Evolutionary conservation across 2,113 vertebrate species (phyloP).

Genomic region (Lagopus leucura): DNA sequence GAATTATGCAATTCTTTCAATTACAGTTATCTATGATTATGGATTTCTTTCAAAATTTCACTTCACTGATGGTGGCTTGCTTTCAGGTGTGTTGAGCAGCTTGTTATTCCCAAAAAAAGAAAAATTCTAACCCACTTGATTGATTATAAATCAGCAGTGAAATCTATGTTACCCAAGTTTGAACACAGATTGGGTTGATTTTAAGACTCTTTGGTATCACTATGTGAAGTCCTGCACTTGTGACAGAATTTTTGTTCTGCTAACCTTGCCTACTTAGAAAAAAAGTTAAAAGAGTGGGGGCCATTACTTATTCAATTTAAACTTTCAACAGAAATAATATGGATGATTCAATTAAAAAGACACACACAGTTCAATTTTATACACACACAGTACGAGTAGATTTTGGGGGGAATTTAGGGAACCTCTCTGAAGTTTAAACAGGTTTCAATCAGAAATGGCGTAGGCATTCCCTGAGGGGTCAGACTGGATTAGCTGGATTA

Average conservation of each 20-base stretch:
- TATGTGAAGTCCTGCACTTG: background rate
- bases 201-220: background rate
- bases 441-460: background rate
- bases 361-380: background rate
- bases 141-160: background rate
- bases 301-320: background rate
- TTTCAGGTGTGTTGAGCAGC: background rate
- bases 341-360: background rate
- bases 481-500: background rate
- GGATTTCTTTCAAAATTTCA: background rate
- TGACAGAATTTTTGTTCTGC: background rate
- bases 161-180: background rate
- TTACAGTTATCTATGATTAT: background rate
- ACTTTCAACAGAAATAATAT: background rate
- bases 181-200: background rate
- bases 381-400: background rate
- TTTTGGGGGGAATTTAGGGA: background rate
- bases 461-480: background rate
- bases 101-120: background rate
- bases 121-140: background rate
- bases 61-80: background rate
- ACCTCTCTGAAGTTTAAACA: background rate
- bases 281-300: background rate
- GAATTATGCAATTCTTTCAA: background rate
- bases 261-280: background rate